phyloP scores from a whole-genome alignment of 2,888 invertebrate species.

The Idaea dimidiata region DNA sequence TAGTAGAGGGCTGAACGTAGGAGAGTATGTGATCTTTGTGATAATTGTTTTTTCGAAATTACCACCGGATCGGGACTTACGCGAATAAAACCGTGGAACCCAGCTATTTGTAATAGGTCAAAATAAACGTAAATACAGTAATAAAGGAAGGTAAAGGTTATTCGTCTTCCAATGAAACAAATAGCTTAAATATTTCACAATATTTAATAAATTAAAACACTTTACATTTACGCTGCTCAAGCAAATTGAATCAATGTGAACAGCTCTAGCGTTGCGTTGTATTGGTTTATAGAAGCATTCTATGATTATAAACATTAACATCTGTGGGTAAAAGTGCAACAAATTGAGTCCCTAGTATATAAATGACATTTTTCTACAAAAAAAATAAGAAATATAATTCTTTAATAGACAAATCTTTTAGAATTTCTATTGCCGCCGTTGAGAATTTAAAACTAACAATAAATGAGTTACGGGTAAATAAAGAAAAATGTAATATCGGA shows the following conservation, averaged over 20 bases:
- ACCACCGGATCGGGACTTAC: no score
- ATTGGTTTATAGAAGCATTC: conserved; percentile 16
- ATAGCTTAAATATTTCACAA: conserved; percentile 38
- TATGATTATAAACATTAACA: conserved; percentile 19
- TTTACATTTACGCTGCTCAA: conserved; percentile 65
- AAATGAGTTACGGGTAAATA: neutral
- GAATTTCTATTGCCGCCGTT: neutral
- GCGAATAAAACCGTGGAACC: no score
- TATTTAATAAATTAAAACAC: conserved; percentile 69
- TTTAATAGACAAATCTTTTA: neutral
- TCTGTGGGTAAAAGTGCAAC: conserved; percentile 9
- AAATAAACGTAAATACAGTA: no score
- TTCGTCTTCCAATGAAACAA: neutral
- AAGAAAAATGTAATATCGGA: no score
- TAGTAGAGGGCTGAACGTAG: no score
- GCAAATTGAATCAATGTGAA: conserved; percentile 56
- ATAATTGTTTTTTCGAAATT: no score
- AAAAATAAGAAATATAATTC: neutral
- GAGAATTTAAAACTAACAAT: neutral
- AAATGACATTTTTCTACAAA: no score
- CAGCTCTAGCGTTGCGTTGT: conserved; percentile 47
- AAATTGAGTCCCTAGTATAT: no score
- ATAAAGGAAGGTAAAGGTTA: neutral
- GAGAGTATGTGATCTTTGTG: no score
- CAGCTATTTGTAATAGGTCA: no score